Percentiles rank a stretch among this genome's conserved stretches.
Evolutionary conservation across 1,140 invertebrate species (phyloP).

Genomic region (Drosophila azteca): DNA sequence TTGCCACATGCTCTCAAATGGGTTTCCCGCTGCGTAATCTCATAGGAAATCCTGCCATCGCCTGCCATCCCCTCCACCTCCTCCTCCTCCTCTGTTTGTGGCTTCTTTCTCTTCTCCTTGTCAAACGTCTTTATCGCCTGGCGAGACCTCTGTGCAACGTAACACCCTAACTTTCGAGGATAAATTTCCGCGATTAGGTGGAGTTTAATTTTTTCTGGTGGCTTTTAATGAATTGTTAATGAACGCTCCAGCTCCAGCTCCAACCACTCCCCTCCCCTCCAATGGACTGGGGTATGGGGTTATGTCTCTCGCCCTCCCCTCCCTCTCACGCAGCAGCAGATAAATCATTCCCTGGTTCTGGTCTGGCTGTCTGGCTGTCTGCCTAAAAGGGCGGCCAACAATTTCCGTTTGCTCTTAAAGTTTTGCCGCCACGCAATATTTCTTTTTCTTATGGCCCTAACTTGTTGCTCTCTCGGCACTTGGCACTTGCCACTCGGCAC

Average conservation of each 20-base stretch:
- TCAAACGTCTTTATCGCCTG: background rate
- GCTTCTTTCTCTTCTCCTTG: background rate
- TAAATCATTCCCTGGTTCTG: constrained; percentile 44
- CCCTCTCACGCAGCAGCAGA: background rate
- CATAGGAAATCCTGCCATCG: no score
- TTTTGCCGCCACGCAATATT: constrained; percentile 17
- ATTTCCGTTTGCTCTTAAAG: constrained; percentile 52
- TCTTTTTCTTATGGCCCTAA: constrained; percentile 23
- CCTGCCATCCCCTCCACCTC: no score
- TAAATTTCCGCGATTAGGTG: constrained; percentile 13
- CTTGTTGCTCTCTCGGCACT: constrained; percentile 52
- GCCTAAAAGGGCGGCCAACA: constrained; percentile 67
- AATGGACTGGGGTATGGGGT: background rate
- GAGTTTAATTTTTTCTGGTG: constrained; percentile 42
- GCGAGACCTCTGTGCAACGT: background rate
- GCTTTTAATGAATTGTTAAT: constrained; percentile 53
- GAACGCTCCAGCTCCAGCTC: constrained; percentile 3
- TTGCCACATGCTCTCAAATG: no score
- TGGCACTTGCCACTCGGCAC: no score
- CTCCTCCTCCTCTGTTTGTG: no score
- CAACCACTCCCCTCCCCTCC: no score
- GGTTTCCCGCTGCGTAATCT: no score
- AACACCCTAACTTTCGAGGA: background rate
- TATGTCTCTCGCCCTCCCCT: background rate
- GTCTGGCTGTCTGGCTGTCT: constrained; percentile 20